phyloP scores from a whole-genome alignment of 2,888 invertebrate genomes.

The Eurytoma californica region DNA sequence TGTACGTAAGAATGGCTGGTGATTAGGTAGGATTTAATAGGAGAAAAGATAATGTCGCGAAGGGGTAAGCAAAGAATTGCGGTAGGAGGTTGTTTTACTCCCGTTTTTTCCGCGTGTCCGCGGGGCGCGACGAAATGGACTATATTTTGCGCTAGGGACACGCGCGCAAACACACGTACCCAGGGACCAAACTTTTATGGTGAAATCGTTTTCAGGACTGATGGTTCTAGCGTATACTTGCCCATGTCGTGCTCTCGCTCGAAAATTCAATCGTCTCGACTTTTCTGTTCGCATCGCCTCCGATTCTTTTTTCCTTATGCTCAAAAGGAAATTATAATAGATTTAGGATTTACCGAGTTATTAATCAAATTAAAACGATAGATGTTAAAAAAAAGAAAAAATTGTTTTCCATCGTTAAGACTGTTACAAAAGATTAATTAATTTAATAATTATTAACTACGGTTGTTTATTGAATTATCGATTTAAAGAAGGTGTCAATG shows the following conservation, averaged over 20 bases:
- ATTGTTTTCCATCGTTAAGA: too few relatives aligned
- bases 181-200: conserved; percentile 55
- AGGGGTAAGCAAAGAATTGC: conserved; percentile 22
- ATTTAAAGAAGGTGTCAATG: neutral
- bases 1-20: conserved; percentile 55
- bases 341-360: too few relatives aligned
- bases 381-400: too few relatives aligned
- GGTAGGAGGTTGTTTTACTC: conserved; percentile 57
- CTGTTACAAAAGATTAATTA: too few relatives aligned
- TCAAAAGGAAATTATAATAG: neutral
- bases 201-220: conserved; percentile 67
- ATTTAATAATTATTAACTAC: too few relatives aligned
- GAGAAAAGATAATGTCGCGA: neutral
- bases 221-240: conserved; percentile 72
- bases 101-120: conserved; percentile 25
- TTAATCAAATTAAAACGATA: too few relatives aligned
- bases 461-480: too few relatives aligned
- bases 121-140: conserved; percentile 49
- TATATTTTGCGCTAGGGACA: conserved; percentile 55
- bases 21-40: conserved; percentile 58
- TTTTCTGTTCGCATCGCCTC: neutral
- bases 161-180: conserved; percentile 27
- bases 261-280: conserved; percentile 29
- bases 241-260: conserved; percentile 53
- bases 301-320: neutral